phyloP scores from a whole-genome alignment of 1,140 invertebrate species.

The Aradophagus sp. region DNA sequence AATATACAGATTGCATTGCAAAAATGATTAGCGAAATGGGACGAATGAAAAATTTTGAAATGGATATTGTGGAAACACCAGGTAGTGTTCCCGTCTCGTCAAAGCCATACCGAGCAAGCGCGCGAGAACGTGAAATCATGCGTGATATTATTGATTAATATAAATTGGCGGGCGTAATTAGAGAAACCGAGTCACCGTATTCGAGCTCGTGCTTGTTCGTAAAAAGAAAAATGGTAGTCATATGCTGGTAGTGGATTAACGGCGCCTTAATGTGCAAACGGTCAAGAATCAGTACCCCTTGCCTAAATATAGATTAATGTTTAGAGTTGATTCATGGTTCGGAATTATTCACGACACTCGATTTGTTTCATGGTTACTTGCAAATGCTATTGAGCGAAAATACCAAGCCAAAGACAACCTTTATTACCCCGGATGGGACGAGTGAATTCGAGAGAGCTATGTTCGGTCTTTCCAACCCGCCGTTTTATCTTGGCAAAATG shows the following conservation, averaged over 20 bases:
- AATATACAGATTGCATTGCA: no score
- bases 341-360: neutral
- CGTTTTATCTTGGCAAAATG: no score
- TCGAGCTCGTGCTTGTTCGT: constrained; percentile 61
- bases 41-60: no score
- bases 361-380: constrained; percentile 1
- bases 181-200: constrained; percentile 53
- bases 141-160: constrained; percentile 9
- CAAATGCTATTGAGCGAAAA: neutral
- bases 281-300: constrained; percentile 6
- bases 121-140: constrained; percentile 11
- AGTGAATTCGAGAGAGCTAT: neutral
- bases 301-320: constrained; percentile 15
- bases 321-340: constrained; percentile 8
- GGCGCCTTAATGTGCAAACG: constrained; percentile 51
- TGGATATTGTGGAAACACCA: no score
- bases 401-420: neutral
- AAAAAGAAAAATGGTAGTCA: constrained; percentile 52
- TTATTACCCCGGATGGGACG: neutral
- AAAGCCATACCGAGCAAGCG: constrained; percentile 15
- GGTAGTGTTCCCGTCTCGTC: neutral
- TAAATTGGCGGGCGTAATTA: constrained; percentile 6
- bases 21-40: no score
- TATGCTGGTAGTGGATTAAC: constrained; percentile 58
- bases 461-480: no score